Evolutionary conservation across 2,113 vertebrate species (phyloP), one percentile per base, ranked within the genome.

Genomic region (Halcyon malimbica): DNA sequence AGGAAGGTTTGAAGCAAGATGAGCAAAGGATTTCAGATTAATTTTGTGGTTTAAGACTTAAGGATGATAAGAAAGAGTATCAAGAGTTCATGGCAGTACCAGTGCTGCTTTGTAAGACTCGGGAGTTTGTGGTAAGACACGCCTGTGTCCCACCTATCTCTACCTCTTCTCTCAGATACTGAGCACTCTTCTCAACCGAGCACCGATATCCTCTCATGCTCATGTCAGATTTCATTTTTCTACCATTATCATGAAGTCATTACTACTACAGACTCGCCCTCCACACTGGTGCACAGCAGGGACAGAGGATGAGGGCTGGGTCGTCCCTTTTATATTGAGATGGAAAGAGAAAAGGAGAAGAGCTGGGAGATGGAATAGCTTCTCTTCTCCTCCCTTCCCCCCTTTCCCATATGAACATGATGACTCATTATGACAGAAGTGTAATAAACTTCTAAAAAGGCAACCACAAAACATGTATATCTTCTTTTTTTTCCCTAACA

Each of bases 341-440:
- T 13, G 1, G 13, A 48, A 60, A 79, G 71, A 69, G n/a, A 25
- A 93, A 54, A 60, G 31, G 25, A 65, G 94, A 93, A 67, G 87
- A 92, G 51, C 60, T 60, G 9, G 8, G 60, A 81, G 77, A 75
- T 12, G 24, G 48, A 87, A 79, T 41, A 91, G 88, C 42, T 87
- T 64, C 46, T 77, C 74, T 63, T 86, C 42, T 54, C 25, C 41
- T 93, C 59, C 73, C 33, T 92, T 81, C 42, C 73, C 64, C 79
- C 56, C 5, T 73, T 91, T 65, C 64, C 79, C 73, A 75, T 28
- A 90, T 64, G 73, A 94, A 92, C 60, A 67, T 92, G 91, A 91
- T 84, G 83, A 96, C 77, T 96, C 93, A 95, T 95, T 96, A 94
- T 79, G 86, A 94, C 65, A 95, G 83, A 92, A 96, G 48, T 67